phyloP scores from a whole-genome alignment of 1,140 invertebrate species.

The Ceratina australensis region DNA sequence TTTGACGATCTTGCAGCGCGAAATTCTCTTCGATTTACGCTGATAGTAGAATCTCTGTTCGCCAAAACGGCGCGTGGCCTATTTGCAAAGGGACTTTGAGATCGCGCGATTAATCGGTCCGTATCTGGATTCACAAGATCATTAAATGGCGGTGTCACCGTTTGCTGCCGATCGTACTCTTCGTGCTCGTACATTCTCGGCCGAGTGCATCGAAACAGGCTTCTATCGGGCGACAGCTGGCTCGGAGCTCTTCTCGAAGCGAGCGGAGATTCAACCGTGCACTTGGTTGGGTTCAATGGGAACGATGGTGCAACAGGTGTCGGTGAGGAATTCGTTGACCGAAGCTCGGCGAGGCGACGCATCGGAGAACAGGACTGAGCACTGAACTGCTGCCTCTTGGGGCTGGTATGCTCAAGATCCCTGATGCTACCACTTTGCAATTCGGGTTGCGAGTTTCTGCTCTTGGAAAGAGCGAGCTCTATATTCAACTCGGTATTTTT shows the following conservation, averaged over 20 bases:
- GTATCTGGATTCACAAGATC: conserved; percentile 1
- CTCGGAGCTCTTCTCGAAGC: conserved; percentile 48
- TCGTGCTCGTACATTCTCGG: conserved; percentile 23
- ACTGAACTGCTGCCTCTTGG: conserved; percentile 69
- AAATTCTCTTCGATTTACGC: conserved; percentile 38
- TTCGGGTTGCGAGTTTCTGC: conserved; percentile 72
- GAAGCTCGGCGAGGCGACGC: conserved; percentile 60
- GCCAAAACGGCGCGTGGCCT: conserved; percentile 28
- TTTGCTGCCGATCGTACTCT: not conserved
- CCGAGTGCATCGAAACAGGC: conserved; percentile 34
- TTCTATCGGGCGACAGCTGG: conserved; percentile 49
- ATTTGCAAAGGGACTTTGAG: not conserved
- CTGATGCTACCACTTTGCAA: conserved; percentile 72
- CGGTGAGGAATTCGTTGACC: conserved; percentile 26
- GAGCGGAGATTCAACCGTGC: conserved; percentile 54
- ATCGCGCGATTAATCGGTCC: not conserved
- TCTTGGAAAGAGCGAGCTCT: conserved; percentile 71
- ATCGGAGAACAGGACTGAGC: conserved; percentile 64
- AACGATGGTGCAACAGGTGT: not conserved
- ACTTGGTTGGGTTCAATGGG: conserved; percentile 46
- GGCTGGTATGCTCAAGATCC: conserved; percentile 73
- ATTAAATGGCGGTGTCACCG: conserved; percentile 27
- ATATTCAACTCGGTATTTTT: conserved; percentile 80
- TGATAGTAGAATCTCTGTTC: conserved; percentile 14
- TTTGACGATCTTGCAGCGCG: conserved; percentile 3